Conservation (phyloP, 2,113 vertebrate species). For the Muscicapa adusta region DNA sequence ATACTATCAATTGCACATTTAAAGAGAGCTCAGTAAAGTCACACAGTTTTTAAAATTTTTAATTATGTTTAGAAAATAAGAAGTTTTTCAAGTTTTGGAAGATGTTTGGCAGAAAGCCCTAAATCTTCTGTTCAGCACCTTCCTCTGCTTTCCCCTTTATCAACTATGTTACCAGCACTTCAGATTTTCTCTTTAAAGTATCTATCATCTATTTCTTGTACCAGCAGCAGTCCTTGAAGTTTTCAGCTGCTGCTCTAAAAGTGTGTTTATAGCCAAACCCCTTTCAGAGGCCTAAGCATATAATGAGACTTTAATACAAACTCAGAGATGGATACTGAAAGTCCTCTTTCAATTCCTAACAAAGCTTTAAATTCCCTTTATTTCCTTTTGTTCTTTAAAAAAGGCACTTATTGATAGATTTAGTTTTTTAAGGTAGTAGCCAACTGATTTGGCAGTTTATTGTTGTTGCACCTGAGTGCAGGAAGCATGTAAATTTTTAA, state of each 20-base stretch:
- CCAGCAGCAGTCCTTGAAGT: neutral
- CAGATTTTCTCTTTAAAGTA: neutral
- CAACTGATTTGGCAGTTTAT: neutral
- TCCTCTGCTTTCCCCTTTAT: neutral
- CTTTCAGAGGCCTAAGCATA: neutral
- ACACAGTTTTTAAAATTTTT: rapidly evolving
- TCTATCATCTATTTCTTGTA: neutral
- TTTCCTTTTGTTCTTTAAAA: neutral
- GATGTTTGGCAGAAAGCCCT: neutral
- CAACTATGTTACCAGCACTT: neutral
- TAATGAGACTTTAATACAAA: neutral
- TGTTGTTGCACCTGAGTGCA: neutral
- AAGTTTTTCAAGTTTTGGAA: neutral
- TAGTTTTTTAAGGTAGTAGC: neutral
- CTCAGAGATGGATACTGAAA: neutral
- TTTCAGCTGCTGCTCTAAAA: neutral
- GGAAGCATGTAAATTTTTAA: neutral
- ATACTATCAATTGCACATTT: neutral
- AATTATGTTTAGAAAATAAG: neutral
- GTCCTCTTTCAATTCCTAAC: neutral
- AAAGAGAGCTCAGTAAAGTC: neutral
- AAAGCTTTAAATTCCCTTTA: neutral
- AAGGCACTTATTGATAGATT: neutral
- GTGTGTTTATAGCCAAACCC: neutral
- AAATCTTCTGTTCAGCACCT: neutral